These are phyloP conservation scores for Clarias platycephalus DNA, from an alignment of 2,797 vertebrate species.

Conservation along the genomic window DNA sequence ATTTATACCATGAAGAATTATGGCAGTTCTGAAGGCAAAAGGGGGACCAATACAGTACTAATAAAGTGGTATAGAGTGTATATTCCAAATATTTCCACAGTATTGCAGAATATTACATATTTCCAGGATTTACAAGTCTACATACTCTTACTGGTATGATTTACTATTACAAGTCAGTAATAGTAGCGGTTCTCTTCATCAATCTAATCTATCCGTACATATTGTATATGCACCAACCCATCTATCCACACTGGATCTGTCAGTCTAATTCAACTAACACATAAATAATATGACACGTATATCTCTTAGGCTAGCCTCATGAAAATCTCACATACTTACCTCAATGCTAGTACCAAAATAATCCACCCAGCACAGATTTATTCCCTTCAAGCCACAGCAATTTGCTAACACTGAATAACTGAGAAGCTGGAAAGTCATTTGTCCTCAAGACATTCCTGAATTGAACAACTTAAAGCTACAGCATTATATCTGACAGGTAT, in stretches of 20 bases:
- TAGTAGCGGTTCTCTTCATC: no score
- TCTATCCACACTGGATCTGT: neutral
- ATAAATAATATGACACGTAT: neutral
- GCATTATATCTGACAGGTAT: no score
- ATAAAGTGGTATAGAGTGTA: no score
- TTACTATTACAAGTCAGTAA: neutral
- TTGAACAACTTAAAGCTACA: no score
- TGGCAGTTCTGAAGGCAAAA: no score
- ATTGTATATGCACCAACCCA: neutral
- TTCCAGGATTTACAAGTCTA: neutral
- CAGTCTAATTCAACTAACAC: neutral
- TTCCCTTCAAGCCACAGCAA: no score
- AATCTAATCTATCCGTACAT: neutral
- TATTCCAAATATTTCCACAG: neutral
- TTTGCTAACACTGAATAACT: no score
- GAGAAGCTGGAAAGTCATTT: no score
- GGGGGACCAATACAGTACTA: no score
- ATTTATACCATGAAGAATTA: no score
- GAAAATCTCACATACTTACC: neutral
- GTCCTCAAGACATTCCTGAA: no score
- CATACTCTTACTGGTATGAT: neutral
- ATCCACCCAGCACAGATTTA: no score
- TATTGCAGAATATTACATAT: neutral
- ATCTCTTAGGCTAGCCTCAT: neutral
- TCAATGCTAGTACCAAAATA: neutral